Conservation (phyloP, 1,140 invertebrate genomes). For the Leptonema lineaticorne region DNA sequence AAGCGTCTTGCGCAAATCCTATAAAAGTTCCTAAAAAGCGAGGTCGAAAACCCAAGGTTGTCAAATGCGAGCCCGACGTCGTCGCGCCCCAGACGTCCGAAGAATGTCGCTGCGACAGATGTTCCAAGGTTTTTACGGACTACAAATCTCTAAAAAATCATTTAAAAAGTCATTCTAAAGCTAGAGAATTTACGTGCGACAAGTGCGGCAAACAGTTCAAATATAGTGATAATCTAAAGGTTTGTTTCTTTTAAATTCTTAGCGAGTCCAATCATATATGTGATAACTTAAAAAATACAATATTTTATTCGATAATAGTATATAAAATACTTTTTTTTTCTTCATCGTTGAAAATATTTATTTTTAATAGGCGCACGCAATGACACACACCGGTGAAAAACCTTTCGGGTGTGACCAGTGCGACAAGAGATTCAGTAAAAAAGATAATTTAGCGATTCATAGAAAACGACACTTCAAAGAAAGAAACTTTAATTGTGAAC, state of each 20-base stretch:
- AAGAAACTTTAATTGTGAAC: slow-evolving; percentile 35
- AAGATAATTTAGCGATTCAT: slow-evolving; percentile 38
- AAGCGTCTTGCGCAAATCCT: too few species aligned
- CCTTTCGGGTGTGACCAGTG: slow-evolving; percentile 46
- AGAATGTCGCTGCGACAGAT: slow-evolving; percentile 9
- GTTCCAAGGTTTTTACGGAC: slow-evolving; percentile 29
- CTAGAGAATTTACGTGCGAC: slow-evolving; percentile 35
- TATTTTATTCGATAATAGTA: too few species aligned
- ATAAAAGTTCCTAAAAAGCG: not conserved
- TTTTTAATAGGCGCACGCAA: slow-evolving; percentile 35
- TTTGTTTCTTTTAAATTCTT: too few species aligned
- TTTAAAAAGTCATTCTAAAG: slow-evolving; percentile 30
- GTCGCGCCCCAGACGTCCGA: not conserved
- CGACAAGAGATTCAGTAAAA: slow-evolving; percentile 41
- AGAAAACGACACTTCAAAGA: slow-evolving; percentile 37
- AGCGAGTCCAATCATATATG: too few species aligned
- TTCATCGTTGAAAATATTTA: not conserved
- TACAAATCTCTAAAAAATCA: slow-evolving; percentile 30
- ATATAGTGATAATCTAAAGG: slow-evolving; percentile 40
- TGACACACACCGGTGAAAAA: slow-evolving; percentile 45
- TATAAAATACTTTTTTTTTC: too few species aligned
- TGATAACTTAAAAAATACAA: too few species aligned
- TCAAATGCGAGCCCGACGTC: not conserved
- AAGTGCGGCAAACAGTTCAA: slow-evolving; percentile 39
- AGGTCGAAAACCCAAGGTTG: not conserved